Base-by-base conservation (phyloP, 2,113 vertebrate species). In the Ceyx melanurus region DNA sequence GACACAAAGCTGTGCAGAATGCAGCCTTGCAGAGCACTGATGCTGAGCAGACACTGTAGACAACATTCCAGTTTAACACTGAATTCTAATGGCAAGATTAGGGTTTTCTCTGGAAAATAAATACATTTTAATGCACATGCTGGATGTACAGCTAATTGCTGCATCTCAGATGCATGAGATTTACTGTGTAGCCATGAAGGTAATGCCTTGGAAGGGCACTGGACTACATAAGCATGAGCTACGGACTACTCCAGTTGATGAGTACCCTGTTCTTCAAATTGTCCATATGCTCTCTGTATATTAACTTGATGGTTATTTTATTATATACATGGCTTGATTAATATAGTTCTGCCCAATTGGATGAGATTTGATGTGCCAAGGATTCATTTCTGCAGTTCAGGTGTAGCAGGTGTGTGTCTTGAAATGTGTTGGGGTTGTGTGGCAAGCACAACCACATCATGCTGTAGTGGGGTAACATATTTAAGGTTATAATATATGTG, bases 31-130 rank as follows among this genome's bases (percentile, higher is more conserved):
- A 89, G 57, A 26, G 26, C 43, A 31, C 21, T 35, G 40, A 26
- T 2, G 4, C 29, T 13, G 28, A 26, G 9, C 33, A 40, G 28
- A 9, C 0, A 0, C 42, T 74, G 29, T 29, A 28, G 57, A 0
- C 60, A n/a, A 40, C 0, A 3, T 57, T 90, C 35, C 10, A 15
- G 19, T 43, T 86, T 19, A 29, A 61, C 45, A 8, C 65, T 43
- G 46, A 66, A 67, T 77, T 88, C 56, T 88, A 40, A 42, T 46
- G 75, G 31, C 48, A 64, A 7, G 46, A 56, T 67, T 74, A 54
- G 25, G 31, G 4, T 71, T 83, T 6, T 14, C 16, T 57, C 45
- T 83, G 74, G 61, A 53, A 64, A 83, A 83, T 9, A 53, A 65
- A 35, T 28, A 15, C 0, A 4, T 77, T 83, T 70, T 54, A 33